Evolutionary conservation across 2,888 invertebrate genomes (phyloP).

Genomic region (Coremacera marginata): DNA sequence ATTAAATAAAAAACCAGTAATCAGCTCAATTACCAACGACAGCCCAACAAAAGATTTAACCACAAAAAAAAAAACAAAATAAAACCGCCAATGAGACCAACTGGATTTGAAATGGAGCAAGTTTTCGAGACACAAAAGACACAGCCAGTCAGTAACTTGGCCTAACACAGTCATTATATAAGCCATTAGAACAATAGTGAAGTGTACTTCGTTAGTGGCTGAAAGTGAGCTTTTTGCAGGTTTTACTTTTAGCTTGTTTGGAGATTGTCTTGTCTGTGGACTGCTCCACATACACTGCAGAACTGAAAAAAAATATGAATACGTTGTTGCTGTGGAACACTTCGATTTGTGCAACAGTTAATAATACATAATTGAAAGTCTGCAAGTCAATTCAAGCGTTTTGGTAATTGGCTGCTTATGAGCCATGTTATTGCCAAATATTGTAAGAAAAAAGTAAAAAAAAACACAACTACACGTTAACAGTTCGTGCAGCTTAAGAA

Average conservation of each 20-base stretch:
- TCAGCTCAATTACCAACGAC: conserved; percentile 16
- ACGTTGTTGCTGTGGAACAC: conserved; percentile 19
- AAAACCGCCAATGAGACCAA: not conserved
- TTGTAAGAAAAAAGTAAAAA: not conserved
- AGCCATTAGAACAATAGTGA: conserved; percentile 25
- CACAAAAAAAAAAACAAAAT: not conserved
- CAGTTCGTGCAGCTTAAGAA: conserved; percentile 16
- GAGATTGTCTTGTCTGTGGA: not conserved
- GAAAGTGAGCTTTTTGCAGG: not conserved
- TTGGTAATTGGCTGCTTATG: conserved; percentile 26
- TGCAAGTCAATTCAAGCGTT: conserved; percentile 19
- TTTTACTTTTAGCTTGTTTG: conserved; percentile 5
- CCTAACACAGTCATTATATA: conserved; percentile 24
- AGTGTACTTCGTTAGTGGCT: conserved; percentile 3
- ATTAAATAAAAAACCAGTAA: conserved; percentile 3
- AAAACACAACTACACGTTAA: not conserved
- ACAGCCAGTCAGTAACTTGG: not conserved
- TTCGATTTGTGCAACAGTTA: conserved; percentile 18
- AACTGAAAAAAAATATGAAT: not conserved
- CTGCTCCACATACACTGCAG: not conserved
- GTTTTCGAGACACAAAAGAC: conserved; percentile 6
- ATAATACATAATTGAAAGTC: conserved; percentile 31
- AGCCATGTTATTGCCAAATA: conserved; percentile 13
- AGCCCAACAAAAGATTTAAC: not conserved
- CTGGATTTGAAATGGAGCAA: conserved; percentile 36